Evolutionary conservation across 2,888 invertebrate genomes (phyloP), one percentile per base, ranked within the genome.

Genomic region (Flexamia atlantica): DNA sequence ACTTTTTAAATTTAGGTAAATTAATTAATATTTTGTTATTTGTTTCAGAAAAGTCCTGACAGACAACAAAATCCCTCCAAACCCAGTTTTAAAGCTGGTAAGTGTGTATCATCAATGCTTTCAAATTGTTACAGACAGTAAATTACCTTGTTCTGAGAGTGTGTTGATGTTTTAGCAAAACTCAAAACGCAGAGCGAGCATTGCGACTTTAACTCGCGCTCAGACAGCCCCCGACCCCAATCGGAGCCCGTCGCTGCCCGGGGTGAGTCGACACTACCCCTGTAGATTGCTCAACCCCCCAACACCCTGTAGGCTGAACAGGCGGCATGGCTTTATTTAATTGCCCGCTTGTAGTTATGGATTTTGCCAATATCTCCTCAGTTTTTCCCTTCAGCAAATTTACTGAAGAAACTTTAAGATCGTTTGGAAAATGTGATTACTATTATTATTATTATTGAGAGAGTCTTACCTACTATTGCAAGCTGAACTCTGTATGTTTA

Each of bases 141-240:
- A 14, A 9, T 30, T 10, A 64, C 30, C 10, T 46, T 72, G 40
- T 32, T 57, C 57, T 79, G 57, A 79, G 57, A 17, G 36, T 64
- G 10, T 42, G 4, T 79, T 82, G 82, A n/a, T 83, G 70, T 83
- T 84, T 57, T 84, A 80, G 81, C 81, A 84, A 80, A 72, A 70
- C 70, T 84, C 83, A 68, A 87, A 87, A 82, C 84, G 87, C 70
- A 60, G 87, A 83, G 87, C 87, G 81, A 86, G 86, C 81, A 86
- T 87, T 79, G 87, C 87, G 64, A 86, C 87, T 36, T 64, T 86
- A 53, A 85, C 85, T 60, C 85, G 85, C 80, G 81, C 82, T 25
- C 85, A 85, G 81, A 82, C 76, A 60, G 82, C 80, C 9, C 25
- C 85, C 28, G 86, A 86, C 46, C 57, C 74, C 32, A 83, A 72